A percentile compares a stretch with the other conserved stretches of the same genome.
Conservation (phyloP, 2,888 invertebrate genomes). For the Ophioninae sp. region DNA sequence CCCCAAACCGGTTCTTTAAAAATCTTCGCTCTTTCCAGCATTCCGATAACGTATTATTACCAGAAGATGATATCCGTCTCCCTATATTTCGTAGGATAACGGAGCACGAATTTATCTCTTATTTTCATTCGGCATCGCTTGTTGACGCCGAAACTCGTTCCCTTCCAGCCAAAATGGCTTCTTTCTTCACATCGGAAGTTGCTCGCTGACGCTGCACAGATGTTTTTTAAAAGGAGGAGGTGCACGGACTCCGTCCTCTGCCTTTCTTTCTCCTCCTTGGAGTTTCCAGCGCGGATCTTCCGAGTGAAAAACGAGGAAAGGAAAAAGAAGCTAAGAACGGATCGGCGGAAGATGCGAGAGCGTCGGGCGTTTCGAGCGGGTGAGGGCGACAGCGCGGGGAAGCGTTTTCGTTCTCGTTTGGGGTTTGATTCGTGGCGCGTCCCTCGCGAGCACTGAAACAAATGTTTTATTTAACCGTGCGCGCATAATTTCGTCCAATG, state of each 20-base stretch:
- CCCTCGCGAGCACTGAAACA: conserved; percentile 63
- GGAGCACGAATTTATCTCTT: conserved; percentile 1
- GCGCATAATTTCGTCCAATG: conserved; percentile 34
- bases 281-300: not conserved
- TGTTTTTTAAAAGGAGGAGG: conserved; percentile 71
- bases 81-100: not conserved
- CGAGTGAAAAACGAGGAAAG: conserved; percentile 31
- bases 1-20: not conserved
- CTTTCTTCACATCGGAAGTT: conserved; percentile 65
- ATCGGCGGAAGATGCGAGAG: conserved; percentile 18
- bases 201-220: conserved; percentile 66
- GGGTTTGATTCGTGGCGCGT: conserved; percentile 64
- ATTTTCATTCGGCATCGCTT: conserved; percentile 12
- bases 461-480: conserved; percentile 50
- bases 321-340: conserved; percentile 37
- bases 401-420: conserved; percentile 56
- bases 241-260: conserved; percentile 46
- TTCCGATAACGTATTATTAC: not conserved
- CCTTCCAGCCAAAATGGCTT: conserved; percentile 64
- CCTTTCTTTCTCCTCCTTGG: not conserved
- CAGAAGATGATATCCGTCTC: not conserved
- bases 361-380: conserved; percentile 42
- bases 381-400: conserved; percentile 37
- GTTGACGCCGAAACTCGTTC: conserved; percentile 18
- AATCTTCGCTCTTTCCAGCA: not conserved